A percentile compares a stretch with the other conserved stretches of the same genome.
Evolutionary conservation across 2,888 invertebrate species (phyloP).

Genomic region (Sipha maydis): DNA sequence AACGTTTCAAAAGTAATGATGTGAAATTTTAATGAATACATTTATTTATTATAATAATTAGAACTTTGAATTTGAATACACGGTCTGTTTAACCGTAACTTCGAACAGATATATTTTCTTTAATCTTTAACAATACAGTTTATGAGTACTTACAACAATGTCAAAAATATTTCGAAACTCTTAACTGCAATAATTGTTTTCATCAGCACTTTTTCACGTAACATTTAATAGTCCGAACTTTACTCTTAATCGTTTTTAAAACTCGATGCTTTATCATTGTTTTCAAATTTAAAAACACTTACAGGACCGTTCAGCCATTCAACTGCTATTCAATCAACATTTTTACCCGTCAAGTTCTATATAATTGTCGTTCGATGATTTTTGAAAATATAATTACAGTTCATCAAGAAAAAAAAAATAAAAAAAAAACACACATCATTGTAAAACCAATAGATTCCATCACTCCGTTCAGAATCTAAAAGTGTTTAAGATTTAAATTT

Average conservation of each 20-base stretch:
- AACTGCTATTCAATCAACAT: background rate
- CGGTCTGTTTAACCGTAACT: background rate
- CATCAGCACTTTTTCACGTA: background rate
- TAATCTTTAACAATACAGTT: background rate
- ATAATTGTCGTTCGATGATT: background rate
- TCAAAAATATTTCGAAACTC: background rate
- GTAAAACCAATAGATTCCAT: too few species aligned
- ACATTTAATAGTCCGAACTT: background rate
- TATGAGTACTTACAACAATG: background rate
- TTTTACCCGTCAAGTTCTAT: background rate
- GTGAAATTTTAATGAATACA: too few species aligned
- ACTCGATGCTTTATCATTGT: background rate
- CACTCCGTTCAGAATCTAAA: too few species aligned
- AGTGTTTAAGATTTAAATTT: too few species aligned
- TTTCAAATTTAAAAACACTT: background rate
- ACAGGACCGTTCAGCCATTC: background rate
- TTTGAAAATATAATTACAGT: background rate
- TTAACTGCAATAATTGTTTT: background rate
- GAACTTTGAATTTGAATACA: background rate
- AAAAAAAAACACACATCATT: too few species aligned
- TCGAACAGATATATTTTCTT: background rate
- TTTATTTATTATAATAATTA: background rate
- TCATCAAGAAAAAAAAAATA: background rate
- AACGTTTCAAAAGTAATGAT: too few species aligned
- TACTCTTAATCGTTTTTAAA: background rate